Base-by-base conservation (phyloP, 2,797 vertebrate genomes). In the Artibeus jamaicensis region DNA sequence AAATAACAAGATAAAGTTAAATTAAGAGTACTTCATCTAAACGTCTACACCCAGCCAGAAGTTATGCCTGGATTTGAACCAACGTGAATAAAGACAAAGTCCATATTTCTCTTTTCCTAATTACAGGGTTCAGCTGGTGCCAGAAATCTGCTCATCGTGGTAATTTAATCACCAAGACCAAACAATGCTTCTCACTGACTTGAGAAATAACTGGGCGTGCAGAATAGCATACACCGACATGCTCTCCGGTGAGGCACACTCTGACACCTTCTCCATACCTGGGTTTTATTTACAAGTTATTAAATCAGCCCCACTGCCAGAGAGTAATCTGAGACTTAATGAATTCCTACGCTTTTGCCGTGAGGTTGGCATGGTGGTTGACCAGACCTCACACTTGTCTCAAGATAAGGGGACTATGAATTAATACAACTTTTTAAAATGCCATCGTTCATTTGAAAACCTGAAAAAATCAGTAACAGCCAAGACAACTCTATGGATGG, bases 1-100 rank as follows among this genome's bases (percentile, higher is more conserved):
- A 96, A 94, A 96, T 96, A 89, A 62, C 79, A 91, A 91, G 39
- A 67, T 87, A 77, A 83, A 76, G 86, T 67, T 50, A 48, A 97
- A 76, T 91, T 94, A 62, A 89, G 96, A 96, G 89, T 73, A 48
- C 46, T 96, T 96, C 76, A 62, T 87, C 71, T 71, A 87, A 95
- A 86, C 84, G 24, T 86, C 86, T 94, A 77, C n/a, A 77, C 19
- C 53, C 44, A 89, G 68, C 39, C 78, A 82, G 85, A 84, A 76
- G 65, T 89, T 76, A 94, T 73, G 65, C 67, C 65, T 95, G 42
- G 76, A 81, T 92, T 39, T 73, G 65, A 91, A 32, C 70, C 4
- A 59, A 83, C 7, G 19, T 0, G 48, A 88, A 53, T 65, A 76
- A 93, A 83, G 74, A 62, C 53, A 87, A 71, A 92, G 70, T 14